Evolutionary conservation across 2,888 invertebrate genomes (phyloP), one percentile per base, ranked within the genome.

Genomic region (Macropis europaea): DNA sequence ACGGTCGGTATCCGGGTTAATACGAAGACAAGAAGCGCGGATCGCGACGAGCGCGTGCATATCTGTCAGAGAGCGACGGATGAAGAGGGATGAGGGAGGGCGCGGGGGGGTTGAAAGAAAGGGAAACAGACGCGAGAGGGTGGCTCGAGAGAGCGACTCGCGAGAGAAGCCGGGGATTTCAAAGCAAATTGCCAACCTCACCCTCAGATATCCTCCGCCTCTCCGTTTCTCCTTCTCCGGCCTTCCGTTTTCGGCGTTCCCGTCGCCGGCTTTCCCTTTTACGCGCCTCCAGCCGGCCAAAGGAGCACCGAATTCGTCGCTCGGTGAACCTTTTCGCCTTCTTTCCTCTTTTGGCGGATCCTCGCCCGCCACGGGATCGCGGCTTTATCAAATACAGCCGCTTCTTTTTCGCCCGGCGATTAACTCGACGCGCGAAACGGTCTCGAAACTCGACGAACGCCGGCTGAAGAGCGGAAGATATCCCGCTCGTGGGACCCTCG

Each of bases 141-240:
- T 26, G 43, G 24, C 9, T 2, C 6, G 24, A 40, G 19, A 22
- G 30, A 67, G 47, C 45, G 73, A 71, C 61, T 75, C 47, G 5
- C 36, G 34, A 30, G 66, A 66, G 76, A 72, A 76, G 54, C 70
- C 67, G 54, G 48, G 73, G 74, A 80, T 81, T 83, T 82, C 77
- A 78, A 82, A 80, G 82, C 80, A 81, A 82, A 82, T 82, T 83
- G 80, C 80, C 73, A 83, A 75, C 72, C 57, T 68, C 62, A 56
- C 64, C 70, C 63, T 56, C 69, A 24, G 52, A 43, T 26, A 47
- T 36, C 22, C 48, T 13, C 26, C 43, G 15, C 3, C 28, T 38
- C 40, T 57, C 52, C 34, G 43, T 72, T 53, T 57, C 47, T 47
- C 50, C 42, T 43, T 26, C 42, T 26, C 47, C 4, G 26, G 42